Percentiles rank a stretch among this genome's conserved stretches.
These are phyloP conservation scores for Pangasius djambal DNA, from an alignment of 2,797 vertebrate genomes.

Conservation along the genomic window DNA sequence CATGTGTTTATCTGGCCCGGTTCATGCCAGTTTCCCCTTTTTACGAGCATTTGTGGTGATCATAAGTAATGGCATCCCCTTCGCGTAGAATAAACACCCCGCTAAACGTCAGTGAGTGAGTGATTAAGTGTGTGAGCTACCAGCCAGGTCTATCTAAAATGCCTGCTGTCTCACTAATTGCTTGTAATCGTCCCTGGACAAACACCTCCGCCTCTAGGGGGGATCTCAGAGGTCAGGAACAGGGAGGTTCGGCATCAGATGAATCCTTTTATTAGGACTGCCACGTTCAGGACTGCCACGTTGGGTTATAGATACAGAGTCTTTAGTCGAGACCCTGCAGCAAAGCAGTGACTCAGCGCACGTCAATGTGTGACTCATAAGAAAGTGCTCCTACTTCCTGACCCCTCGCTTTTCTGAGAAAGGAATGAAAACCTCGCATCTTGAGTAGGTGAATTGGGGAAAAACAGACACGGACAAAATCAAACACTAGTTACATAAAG, in stretches of 20 bases:
- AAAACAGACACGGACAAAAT: background rate
- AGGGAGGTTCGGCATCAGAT: background rate
- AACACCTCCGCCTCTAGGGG: background rate
- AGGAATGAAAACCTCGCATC: background rate
- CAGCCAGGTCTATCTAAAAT: background rate
- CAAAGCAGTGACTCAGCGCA: background rate
- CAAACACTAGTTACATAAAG: background rate
- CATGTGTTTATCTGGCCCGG: background rate
- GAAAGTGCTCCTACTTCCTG: background rate
- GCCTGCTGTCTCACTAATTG: background rate
- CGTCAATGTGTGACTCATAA: conserved; percentile 18
- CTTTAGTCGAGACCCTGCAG: background rate
- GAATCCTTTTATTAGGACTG: background rate
- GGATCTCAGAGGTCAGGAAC: background rate
- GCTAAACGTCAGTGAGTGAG: no score
- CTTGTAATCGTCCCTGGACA: background rate
- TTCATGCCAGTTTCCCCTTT: background rate
- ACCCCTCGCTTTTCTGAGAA: background rate
- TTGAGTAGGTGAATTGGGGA: background rate
- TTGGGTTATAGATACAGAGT: background rate
- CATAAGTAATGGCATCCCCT: background rate
- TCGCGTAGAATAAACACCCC: background rate
- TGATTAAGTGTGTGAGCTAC: background rate
- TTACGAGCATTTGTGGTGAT: background rate
- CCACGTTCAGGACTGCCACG: background rate